Evolutionary conservation across 2,797 vertebrate species (phyloP).

Genomic region (Pempheris klunzingeri): DNA sequence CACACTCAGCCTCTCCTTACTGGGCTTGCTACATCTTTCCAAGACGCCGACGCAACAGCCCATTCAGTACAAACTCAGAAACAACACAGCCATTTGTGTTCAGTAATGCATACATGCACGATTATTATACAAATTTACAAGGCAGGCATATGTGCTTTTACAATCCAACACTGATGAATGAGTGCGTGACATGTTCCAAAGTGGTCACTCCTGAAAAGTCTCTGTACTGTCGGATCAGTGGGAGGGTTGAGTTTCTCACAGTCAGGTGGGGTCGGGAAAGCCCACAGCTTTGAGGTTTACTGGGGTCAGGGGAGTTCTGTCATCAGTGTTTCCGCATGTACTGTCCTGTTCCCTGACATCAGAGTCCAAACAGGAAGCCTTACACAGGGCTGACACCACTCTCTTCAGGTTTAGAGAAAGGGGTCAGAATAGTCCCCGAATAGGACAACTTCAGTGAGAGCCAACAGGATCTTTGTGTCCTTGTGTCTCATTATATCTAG

Average conservation of each 20-base stretch:
- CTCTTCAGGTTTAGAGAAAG: constrained; percentile 48
- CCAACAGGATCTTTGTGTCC: constrained; percentile 31
- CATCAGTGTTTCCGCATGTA: constrained; percentile 70
- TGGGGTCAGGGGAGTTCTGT: constrained; percentile 69
- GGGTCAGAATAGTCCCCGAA: constrained; percentile 48
- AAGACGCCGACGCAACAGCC: constrained; percentile 56
- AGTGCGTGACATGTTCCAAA: constrained; percentile 24
- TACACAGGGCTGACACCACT: constrained; percentile 56
- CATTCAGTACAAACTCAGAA: constrained; percentile 38
- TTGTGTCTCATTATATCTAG: constrained; percentile 34
- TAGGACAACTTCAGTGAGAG: constrained; percentile 19
- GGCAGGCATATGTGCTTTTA: constrained; percentile 1
- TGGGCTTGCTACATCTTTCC: constrained; percentile 73
- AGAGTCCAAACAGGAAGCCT: constrained; percentile 79
- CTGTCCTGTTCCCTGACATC: constrained; percentile 77
- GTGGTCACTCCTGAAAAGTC: constrained; percentile 12
- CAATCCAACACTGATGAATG: constrained; percentile 13
- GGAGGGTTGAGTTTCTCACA: constrained; percentile 22
- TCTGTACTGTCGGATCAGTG: constrained; percentile 18
- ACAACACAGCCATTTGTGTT: constrained; percentile 40
- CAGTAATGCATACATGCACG: constrained; percentile 17
- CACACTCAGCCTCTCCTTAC: constrained; percentile 78
- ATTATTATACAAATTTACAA: constrained; percentile 35
- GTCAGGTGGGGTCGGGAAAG: constrained; percentile 58
- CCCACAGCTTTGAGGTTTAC: constrained; percentile 52